A percentile compares a stretch with the other conserved stretches of the same genome.
These are phyloP conservation scores for Macquaria australasica DNA, from an alignment of 2,113 vertebrate species.

Conservation along the genomic window DNA sequence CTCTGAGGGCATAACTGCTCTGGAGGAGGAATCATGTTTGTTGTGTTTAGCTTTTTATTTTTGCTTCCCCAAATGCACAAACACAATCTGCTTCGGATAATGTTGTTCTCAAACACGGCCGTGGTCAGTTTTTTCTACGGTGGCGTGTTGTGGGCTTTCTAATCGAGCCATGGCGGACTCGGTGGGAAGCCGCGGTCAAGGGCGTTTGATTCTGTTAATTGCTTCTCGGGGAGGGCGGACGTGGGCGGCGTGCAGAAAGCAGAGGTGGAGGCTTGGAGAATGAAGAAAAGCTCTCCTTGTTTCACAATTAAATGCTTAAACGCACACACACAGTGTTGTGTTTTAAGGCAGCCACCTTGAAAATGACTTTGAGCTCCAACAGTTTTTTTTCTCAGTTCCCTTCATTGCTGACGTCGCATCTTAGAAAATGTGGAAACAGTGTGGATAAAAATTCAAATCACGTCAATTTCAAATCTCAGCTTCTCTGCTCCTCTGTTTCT, in stretches of 20 bases:
- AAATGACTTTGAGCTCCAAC: constrained; percentile 30
- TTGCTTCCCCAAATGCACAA: background rate
- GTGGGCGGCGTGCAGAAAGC: constrained; percentile 56
- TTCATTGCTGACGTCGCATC: background rate
- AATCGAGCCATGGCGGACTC: background rate
- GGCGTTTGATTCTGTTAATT: constrained; percentile 71
- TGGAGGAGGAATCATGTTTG: background rate
- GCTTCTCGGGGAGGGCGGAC: constrained; percentile 58
- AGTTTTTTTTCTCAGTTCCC: background rate
- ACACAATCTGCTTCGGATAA: background rate
- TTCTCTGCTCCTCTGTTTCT: background rate
- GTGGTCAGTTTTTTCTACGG: background rate
- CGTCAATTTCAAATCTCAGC: background rate
- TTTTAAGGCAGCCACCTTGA: constrained; percentile 22
- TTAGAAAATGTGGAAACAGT: too few species aligned
- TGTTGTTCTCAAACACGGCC: background rate
- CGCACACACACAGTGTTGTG: background rate
- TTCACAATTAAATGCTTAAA: constrained; percentile 8
- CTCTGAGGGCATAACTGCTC: background rate
- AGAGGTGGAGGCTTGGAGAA: background rate
- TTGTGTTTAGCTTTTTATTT: background rate
- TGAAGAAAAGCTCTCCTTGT: background rate
- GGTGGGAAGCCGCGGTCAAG: constrained; percentile 57
- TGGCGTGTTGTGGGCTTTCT: constrained; percentile 9
- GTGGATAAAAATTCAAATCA: too few species aligned